phyloP scores from a whole-genome alignment of 53 echinoderm and acorn worm genomes.

The Luidia sarsii region DNA sequence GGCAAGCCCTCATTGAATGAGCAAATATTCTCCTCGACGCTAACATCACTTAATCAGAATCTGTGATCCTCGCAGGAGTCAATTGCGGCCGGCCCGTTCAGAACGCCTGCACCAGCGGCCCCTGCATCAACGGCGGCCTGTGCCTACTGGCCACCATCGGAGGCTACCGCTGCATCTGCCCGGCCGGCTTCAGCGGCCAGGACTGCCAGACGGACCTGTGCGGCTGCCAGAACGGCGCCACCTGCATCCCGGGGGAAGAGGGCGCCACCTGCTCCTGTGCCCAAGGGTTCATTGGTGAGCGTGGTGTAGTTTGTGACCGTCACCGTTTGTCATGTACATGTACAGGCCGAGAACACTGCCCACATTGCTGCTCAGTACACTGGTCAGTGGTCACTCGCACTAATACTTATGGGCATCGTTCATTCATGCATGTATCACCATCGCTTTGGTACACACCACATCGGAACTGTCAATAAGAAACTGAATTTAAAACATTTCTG shows the following conservation, averaged over 20 bases:
- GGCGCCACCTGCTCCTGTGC: constrained; percentile 54
- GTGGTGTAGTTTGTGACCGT: too few species aligned
- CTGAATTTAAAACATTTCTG: too few species aligned
- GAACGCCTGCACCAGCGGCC: constrained; percentile 19
- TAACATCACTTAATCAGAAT: background rate
- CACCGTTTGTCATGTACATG: too few species aligned
- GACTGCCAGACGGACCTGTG: constrained; percentile 49
- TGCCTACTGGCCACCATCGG: background rate
- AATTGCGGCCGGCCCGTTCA: background rate
- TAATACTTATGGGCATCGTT: too few species aligned
- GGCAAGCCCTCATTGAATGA: too few species aligned
- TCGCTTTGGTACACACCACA: too few species aligned
- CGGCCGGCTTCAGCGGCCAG: constrained; percentile 58
- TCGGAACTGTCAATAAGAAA: too few species aligned
- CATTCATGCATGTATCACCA: too few species aligned
- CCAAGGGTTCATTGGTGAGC: constrained; percentile 68
- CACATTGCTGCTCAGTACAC: background rate
- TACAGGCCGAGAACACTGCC: background rate
- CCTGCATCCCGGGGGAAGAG: constrained; percentile 26
- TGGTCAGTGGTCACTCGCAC: too few species aligned
- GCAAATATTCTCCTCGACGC: background rate
- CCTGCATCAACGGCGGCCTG: constrained; percentile 18
- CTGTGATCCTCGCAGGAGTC: background rate
- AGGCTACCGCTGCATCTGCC: constrained; percentile 65
- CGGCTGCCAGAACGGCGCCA: constrained; percentile 68